phyloP scores from a whole-genome alignment of 2,888 invertebrate species.

The Dryomyza anilis region DNA sequence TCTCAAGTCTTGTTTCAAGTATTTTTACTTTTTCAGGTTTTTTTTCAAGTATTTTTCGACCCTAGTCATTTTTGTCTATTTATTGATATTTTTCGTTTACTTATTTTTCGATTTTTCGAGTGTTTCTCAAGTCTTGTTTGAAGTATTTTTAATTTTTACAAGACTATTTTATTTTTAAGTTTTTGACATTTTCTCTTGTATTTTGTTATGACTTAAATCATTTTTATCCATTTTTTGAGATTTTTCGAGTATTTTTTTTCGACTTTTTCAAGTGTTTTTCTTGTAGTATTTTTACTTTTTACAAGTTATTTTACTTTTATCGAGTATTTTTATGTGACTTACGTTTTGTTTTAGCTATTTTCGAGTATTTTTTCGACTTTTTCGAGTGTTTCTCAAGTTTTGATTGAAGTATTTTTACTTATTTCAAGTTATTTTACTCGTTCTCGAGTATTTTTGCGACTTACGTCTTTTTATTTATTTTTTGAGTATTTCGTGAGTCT shows the following conservation, averaged over 20 bases:
- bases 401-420: background rate
- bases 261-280: background rate
- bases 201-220: background rate
- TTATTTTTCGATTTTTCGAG: no score
- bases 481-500: no score
- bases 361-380: background rate
- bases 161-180: conserved; percentile 26
- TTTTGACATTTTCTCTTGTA: background rate
- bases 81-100: no score
- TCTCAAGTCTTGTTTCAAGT: no score
- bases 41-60: no score
- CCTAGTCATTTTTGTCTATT: no score
- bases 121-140: no score
- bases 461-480: no score
- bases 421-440: background rate
- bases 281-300: conserved; percentile 14
- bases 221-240: background rate
- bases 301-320: background rate
- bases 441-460: no score
- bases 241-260: conserved; percentile 1
- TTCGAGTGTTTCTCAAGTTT: background rate
- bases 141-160: conserved; percentile 32
- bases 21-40: no score
- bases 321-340: background rate
- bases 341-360: background rate